Evolutionary conservation across 2,113 vertebrate species (phyloP).

Genomic region (Sardina pilchardus): DNA sequence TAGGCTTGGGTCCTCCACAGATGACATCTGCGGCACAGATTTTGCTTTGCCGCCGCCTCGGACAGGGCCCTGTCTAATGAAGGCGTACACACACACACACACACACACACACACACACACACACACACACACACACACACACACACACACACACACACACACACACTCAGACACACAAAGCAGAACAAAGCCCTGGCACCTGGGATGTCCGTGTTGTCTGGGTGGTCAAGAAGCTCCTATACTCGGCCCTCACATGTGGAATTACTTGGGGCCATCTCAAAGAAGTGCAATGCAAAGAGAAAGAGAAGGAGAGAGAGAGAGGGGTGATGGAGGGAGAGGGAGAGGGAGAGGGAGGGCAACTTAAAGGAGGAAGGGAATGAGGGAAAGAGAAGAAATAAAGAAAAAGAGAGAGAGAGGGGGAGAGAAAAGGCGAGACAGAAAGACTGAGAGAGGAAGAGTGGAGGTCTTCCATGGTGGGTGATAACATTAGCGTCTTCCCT

Average conservation of each 20-base stretch:
- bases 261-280: slow-evolving; percentile 64
- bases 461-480: slow-evolving; percentile 19
- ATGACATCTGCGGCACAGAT: slow-evolving; percentile 48
- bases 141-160: too few relatives aligned
- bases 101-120: too few relatives aligned
- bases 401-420: background rate
- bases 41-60: slow-evolving; percentile 26
- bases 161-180: background rate
- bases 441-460: background rate
- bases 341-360: slow-evolving; percentile 18
- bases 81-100: slow-evolving; percentile 46
- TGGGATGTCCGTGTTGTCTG: slow-evolving; percentile 64
- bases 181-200: slow-evolving; percentile 68
- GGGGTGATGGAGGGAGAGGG: slow-evolving; percentile 13
- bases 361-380: background rate
- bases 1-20: background rate
- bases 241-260: slow-evolving; percentile 69
- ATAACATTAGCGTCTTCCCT: slow-evolving; percentile 45
- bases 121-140: too few relatives aligned
- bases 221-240: slow-evolving; percentile 66
- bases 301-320: background rate
- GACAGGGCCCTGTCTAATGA: slow-evolving; percentile 41
- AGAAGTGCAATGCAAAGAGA: background rate
- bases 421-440: background rate
- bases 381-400: background rate